Percentiles rank a stretch among this genome's conserved stretches.
Conservation (phyloP, 2,797 vertebrate genomes). For the Neostethus bicornis region DNA sequence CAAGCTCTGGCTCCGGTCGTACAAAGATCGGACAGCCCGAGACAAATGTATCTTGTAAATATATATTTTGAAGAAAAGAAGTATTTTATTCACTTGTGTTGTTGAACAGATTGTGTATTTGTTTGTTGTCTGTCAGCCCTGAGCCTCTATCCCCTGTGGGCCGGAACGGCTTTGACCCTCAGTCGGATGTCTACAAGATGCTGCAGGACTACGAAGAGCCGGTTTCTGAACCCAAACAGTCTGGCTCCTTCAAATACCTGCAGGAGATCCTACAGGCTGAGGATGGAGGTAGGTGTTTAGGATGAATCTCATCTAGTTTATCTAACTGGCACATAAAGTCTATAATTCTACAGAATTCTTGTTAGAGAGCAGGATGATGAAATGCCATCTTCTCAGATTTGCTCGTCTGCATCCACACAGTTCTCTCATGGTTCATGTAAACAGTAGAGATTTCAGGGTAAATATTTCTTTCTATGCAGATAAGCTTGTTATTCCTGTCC, state of each 20-base stretch:
- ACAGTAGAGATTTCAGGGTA: slow-evolving; percentile 7
- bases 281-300: slow-evolving; percentile 82
- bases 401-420: slow-evolving; percentile 3
- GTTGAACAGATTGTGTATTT: no score
- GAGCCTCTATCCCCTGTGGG: slow-evolving; percentile 81
- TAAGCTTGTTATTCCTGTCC: slow-evolving; percentile 13
- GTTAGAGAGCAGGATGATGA: background rate
- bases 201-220: slow-evolving; percentile 89
- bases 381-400: background rate
- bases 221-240: slow-evolving; percentile 91
- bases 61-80: no score
- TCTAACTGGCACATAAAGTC: background rate
- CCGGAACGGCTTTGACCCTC: slow-evolving; percentile 82
- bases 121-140: no score
- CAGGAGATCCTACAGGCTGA: slow-evolving; percentile 96
- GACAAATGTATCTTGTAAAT: no score
- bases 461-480: slow-evolving; percentile 33
- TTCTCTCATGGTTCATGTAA: background rate
- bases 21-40: no score
- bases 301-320: no score
- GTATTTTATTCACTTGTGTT: no score
- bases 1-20: no score
- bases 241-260: slow-evolving; percentile 94
- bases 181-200: slow-evolving; percentile 97
- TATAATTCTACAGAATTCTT: no score